Evolutionary conservation across 2,888 invertebrate genomes (phyloP).

Genomic region (Hemaris fuciformis): DNA sequence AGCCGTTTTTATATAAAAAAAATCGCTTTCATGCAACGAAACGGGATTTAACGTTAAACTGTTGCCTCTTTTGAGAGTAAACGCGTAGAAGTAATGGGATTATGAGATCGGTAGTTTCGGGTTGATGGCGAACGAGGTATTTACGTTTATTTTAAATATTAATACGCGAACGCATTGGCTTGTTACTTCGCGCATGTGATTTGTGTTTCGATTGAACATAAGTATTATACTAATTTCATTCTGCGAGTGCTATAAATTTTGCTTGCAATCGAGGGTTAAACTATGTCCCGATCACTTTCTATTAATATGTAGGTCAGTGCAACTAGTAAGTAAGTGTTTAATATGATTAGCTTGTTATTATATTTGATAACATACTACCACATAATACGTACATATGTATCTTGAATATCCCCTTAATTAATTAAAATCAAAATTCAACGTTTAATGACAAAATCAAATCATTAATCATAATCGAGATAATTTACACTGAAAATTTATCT

Average conservation of each 20-base stretch:
- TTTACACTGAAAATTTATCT: too few species aligned
- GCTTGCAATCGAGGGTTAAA: background rate
- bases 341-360: background rate
- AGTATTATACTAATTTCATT: background rate
- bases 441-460: too few species aligned
- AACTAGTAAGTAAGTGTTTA: background rate
- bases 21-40: slow-evolving; percentile 61
- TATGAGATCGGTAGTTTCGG: slow-evolving; percentile 65
- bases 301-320: background rate
- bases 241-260: background rate
- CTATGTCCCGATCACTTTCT: background rate
- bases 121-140: slow-evolving; percentile 33
- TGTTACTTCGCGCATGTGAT: background rate
- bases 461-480: too few species aligned
- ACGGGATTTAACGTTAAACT: slow-evolving; percentile 68
- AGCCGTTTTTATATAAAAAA: slow-evolving; percentile 77
- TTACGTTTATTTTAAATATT: background rate
- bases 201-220: background rate
- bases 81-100: slow-evolving; percentile 74
- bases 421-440: too few species aligned
- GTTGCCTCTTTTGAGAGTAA: slow-evolving; percentile 75
- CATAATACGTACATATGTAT: too few species aligned
- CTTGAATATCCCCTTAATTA: too few species aligned
- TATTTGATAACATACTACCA: too few species aligned
- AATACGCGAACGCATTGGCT: background rate